Base-by-base conservation (phyloP, 2,113 vertebrate genomes). In the Datnioides undecimradiatus region DNA sequence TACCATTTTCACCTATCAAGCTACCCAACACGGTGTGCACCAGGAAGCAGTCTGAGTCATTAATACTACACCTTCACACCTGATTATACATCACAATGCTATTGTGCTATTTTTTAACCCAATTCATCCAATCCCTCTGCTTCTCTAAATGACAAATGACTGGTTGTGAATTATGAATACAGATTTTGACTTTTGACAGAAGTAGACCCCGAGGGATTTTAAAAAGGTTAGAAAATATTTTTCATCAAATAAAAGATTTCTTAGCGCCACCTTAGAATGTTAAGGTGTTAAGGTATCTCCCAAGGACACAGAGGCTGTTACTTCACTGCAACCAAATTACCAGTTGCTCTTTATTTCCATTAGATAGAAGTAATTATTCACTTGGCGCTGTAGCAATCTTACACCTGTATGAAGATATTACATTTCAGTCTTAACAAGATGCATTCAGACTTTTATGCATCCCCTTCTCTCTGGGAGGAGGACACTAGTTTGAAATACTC, bases 381-480 rank as follows among this genome's bases (percentile, higher is more conserved):
- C 40, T 62, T 34, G 19, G 57, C 13, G 12, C 48, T 23, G 52
- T 48, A 65, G 68, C 68, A 71, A 54, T 76, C 51, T 46, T 23
- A 27, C 83, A 79, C 63, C 76, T 77, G 48, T 84, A 89, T 79
- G 87, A 88, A 91, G 57, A 88, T 88, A 88, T 83, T 91, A 81
- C 78, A 91, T 88, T 87, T 82, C 55, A 33, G 48, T 67, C 84
- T 69, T 90, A 94, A 84, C 69, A 81, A 94, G 87, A 94, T 93
- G 89, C 90, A 86, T 92, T 95, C 77, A 91, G 92, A 93, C 86
- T 85, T 90, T 73, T 82, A 85, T 89, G 57, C 81, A 84, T 92
- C 90, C 83, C 83, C 45, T 51, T 76, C 72, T 71, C 66, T 79
- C 76, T 78, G 12, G 36, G 78, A 91, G 85, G 93, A 93, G 74